A percentile compares a stretch with the other conserved stretches of the same genome.
Conservation (phyloP, 2,888 invertebrate genomes). For the Belgica antarctica region DNA sequence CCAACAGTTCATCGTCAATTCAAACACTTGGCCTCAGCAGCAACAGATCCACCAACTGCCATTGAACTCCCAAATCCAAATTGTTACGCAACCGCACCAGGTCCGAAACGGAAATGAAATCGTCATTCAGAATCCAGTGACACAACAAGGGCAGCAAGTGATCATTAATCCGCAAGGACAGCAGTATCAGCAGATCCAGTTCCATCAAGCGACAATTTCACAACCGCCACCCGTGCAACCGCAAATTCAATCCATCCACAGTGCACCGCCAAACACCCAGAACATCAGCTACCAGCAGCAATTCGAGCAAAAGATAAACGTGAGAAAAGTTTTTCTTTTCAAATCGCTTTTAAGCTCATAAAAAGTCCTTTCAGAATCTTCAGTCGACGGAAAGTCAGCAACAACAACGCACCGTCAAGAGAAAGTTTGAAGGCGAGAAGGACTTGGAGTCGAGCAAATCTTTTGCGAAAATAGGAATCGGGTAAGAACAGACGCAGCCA, state of each 20-base stretch:
- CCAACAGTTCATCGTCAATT: conserved; percentile 33
- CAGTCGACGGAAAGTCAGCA: conserved; percentile 9
- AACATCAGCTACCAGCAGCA: conserved; percentile 27
- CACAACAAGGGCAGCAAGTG: conserved; percentile 25
- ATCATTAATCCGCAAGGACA: background rate
- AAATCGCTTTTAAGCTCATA: background rate
- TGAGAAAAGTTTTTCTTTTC: background rate
- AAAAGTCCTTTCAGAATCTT: background rate
- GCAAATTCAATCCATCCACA: conserved; percentile 45
- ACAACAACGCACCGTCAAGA: conserved; percentile 6
- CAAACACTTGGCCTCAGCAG: conserved; percentile 22
- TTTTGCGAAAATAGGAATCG: conserved; percentile 23
- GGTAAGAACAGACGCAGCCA: conserved; percentile 5
- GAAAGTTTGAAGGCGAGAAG: conserved; percentile 17
- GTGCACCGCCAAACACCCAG: conserved; percentile 42
- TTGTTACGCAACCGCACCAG: conserved; percentile 18
- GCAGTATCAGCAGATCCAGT: conserved; percentile 26
- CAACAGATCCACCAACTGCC: conserved; percentile 23
- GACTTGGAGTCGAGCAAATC: background rate
- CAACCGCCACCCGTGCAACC: conserved; percentile 44
- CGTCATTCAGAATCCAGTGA: background rate
- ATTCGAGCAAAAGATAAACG: conserved; percentile 35
- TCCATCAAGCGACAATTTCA: conserved; percentile 3
- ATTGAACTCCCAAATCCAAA: conserved; percentile 18
- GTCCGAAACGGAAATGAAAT: conserved; percentile 32